phyloP scores from a whole-genome alignment of 2,113 vertebrate species.

The Corythaixoides concolor region DNA sequence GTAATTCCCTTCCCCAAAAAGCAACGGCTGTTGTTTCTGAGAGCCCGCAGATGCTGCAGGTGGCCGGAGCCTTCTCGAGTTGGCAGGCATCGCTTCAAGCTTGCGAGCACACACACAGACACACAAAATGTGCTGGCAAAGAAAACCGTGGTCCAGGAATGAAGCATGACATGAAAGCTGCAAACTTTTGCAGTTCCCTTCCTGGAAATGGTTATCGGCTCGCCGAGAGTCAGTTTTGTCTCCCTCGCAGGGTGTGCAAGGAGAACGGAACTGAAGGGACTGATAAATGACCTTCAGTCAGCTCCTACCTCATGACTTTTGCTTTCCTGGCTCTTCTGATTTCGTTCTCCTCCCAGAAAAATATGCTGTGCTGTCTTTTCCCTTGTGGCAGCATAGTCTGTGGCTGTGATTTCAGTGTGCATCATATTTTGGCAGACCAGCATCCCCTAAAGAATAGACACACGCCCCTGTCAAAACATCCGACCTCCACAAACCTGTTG shows the following conservation, averaged over 20 bases:
- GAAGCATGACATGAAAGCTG: neutral
- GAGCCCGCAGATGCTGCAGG: neutral
- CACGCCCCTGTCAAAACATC: neutral
- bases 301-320: neutral
- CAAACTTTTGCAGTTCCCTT: neutral
- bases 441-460: neutral
- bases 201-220: fast-evolving
- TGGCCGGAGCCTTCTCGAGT: neutral
- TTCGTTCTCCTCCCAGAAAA: neutral
- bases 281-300: neutral
- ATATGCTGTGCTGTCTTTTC: neutral
- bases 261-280: neutral
- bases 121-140: neutral
- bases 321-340: neutral
- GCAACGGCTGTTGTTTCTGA: neutral
- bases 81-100: neutral
- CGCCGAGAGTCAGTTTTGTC: neutral
- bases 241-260: neutral
- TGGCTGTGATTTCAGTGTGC: neutral
- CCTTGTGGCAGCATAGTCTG: neutral
- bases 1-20: neutral
- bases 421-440: neutral
- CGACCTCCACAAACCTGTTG: neutral
- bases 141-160: neutral
- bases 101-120: neutral